A percentile compares a stretch with the other conserved stretches of the same genome.
These are phyloP conservation scores for Danaus melanippus DNA, from an alignment of 1,140 invertebrate genomes.

Conservation along the genomic window DNA sequence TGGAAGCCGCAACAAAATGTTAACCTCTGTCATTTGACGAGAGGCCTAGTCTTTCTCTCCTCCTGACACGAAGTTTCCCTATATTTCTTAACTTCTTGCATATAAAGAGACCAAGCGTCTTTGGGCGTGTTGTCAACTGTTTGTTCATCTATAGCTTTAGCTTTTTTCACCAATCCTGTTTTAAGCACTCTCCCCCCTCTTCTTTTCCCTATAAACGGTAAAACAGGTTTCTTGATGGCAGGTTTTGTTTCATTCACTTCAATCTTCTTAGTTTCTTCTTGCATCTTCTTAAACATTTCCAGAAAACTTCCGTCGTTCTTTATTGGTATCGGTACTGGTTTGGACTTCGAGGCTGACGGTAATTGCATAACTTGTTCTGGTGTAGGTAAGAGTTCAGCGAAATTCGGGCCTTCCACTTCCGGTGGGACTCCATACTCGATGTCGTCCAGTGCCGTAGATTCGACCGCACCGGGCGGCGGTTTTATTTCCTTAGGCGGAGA, in stretches of 20 bases:
- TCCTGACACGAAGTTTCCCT: slow-evolving; percentile 93
- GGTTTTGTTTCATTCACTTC: slow-evolving; percentile 50
- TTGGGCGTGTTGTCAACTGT: slow-evolving; percentile 78
- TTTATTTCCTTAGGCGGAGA: slow-evolving; percentile 50
- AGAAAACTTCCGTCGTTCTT: slow-evolving; percentile 90
- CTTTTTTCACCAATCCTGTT: slow-evolving; percentile 91
- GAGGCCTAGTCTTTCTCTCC: slow-evolving; percentile 90
- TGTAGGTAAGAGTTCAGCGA: slow-evolving; percentile 49
- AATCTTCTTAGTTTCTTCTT: slow-evolving; percentile 73
- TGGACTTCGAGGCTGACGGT: slow-evolving; percentile 42
- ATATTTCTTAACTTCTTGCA: slow-evolving; percentile 94
- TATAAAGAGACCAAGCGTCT: slow-evolving; percentile 93
- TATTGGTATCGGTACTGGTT: slow-evolving; percentile 47
- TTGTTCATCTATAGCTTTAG: slow-evolving; percentile 77
- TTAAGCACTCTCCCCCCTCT: slow-evolving; percentile 89
- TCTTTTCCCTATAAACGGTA: slow-evolving; percentile 84
- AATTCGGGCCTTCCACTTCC: slow-evolving; percentile 62
- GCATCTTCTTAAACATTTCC: slow-evolving; percentile 92
- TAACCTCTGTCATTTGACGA: slow-evolving; percentile 82
- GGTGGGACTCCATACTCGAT: slow-evolving; percentile 61
- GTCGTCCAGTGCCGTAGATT: slow-evolving; percentile 47
- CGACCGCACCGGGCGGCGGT: slow-evolving; percentile 50
- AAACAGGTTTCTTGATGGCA: slow-evolving; percentile 70
- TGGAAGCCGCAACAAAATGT: slow-evolving; percentile 6
- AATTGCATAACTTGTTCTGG: slow-evolving; percentile 35